Conservation (phyloP, 2,113 vertebrate genomes). For the Lontra canadensis region DNA sequence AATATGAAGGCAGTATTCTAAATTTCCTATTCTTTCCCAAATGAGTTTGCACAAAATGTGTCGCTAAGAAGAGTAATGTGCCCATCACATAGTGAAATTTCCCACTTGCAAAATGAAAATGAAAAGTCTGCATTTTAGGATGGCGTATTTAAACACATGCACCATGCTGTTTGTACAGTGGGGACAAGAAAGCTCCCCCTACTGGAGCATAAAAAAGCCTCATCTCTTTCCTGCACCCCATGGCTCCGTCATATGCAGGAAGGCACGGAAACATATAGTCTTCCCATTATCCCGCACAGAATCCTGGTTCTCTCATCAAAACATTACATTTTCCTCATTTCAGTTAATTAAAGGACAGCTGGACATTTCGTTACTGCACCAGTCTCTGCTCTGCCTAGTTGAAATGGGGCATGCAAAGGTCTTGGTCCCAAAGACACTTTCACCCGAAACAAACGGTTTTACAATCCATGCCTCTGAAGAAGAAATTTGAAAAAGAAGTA, state of each 20-base stretch:
- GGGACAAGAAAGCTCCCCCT: slow-evolving; percentile 82
- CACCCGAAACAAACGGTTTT: background rate
- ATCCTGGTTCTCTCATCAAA: slow-evolving; percentile 67
- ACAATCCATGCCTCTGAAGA: background rate
- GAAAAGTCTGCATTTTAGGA: slow-evolving; percentile 81
- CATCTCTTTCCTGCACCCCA: slow-evolving; percentile 63
- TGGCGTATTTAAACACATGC: slow-evolving; percentile 77
- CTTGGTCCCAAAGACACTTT: slow-evolving; percentile 43
- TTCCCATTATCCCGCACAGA: slow-evolving; percentile 40
- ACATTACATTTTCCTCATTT: slow-evolving; percentile 66
- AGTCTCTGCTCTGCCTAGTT: slow-evolving; percentile 20
- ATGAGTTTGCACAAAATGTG: slow-evolving; percentile 82
- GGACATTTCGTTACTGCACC: slow-evolving; percentile 61
- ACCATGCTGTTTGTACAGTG: slow-evolving; percentile 74
- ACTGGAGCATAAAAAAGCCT: slow-evolving; percentile 77
- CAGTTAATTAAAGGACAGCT: slow-evolving; percentile 76
- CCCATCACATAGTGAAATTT: slow-evolving; percentile 81
- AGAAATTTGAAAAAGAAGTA: slow-evolving; percentile 41
- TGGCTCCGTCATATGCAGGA: slow-evolving; percentile 62
- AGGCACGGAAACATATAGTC: slow-evolving; percentile 61
- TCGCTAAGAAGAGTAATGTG: slow-evolving; percentile 81
- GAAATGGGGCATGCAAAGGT: slow-evolving; percentile 52
- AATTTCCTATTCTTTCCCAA: slow-evolving; percentile 83
- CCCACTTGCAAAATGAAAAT: slow-evolving; percentile 83
- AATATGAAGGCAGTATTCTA: slow-evolving; percentile 82